A percentile compares a stretch with the other conserved stretches of the same genome.
These are phyloP conservation scores for Henicopernis longicauda DNA, from an alignment of 2,113 vertebrate species.

Conservation along the genomic window DNA sequence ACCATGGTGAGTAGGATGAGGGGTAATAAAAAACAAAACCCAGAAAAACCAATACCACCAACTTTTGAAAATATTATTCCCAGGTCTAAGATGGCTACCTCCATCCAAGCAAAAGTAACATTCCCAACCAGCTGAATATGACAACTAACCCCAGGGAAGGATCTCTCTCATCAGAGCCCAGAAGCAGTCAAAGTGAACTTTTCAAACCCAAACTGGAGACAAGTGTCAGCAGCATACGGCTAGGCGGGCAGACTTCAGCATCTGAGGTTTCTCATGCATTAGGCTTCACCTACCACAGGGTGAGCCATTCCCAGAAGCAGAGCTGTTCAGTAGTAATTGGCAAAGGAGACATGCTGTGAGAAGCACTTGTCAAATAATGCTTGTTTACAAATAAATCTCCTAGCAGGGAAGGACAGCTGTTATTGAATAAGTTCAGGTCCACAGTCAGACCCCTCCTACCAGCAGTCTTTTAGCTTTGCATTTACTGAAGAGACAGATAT, in stretches of 20 bases:
- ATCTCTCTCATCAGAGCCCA: background rate
- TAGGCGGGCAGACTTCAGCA: background rate
- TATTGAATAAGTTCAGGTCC: conserved; percentile 39
- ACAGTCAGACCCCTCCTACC: conserved; percentile 17
- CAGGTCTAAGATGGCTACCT: background rate
- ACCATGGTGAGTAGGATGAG: background rate
- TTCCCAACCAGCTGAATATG: background rate
- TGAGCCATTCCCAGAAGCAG: conserved; percentile 55
- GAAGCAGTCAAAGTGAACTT: conserved; percentile 30
- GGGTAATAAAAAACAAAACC: background rate
- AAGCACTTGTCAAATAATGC: conserved; percentile 66
- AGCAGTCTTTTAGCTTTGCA: background rate
- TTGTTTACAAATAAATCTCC: conserved; percentile 75
- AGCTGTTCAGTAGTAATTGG: conserved; percentile 53
- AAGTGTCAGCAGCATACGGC: background rate
- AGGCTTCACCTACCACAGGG: conserved; percentile 18
- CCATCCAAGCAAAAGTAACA: background rate
- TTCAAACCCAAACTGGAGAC: background rate
- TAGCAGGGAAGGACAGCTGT: conserved; percentile 30
- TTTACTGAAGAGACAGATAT: conserved; percentile 7
- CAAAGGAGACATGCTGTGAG: conserved; percentile 59
- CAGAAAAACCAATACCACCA: background rate
- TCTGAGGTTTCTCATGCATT: background rate
- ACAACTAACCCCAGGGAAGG: background rate
- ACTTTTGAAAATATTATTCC: background rate